Evolutionary conservation across 2,797 vertebrate species (phyloP).

Genomic region (Neoniphon sammara): DNA sequence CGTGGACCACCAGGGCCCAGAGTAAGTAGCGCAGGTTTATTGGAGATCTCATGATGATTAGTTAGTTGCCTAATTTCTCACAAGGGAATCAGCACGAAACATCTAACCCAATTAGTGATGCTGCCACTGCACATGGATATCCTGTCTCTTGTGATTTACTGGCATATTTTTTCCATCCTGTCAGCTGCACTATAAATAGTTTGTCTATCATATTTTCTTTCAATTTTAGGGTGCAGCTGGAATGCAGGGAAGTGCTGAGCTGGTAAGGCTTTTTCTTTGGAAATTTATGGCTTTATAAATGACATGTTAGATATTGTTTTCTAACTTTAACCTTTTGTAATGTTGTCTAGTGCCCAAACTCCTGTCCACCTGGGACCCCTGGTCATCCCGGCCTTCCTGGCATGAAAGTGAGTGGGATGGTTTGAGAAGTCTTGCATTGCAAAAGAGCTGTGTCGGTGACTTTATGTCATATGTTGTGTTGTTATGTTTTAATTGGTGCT

Average conservation of each 20-base stretch:
- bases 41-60: constrained; percentile 3
- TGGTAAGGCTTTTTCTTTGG: constrained; percentile 74
- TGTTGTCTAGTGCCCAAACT: constrained; percentile 89
- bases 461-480: not conserved
- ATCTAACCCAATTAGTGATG: constrained; percentile 17
- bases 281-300: not conserved
- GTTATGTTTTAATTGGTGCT: not conserved
- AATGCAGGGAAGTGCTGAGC: constrained; percentile 76
- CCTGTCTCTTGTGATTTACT: constrained; percentile 6
- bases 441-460: no score
- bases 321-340: constrained; percentile 39
- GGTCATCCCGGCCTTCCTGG: constrained; percentile 95
- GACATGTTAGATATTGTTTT: not conserved
- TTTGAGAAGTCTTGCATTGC: not conserved
- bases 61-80: constrained; percentile 17
- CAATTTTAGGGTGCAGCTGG: constrained; percentile 82
- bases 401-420: constrained; percentile 90
- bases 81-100: constrained; percentile 6
- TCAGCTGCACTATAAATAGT: not conserved
- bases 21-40: constrained; percentile 81
- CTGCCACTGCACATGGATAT: not conserved
- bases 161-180: constrained; percentile 8
- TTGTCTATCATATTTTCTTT: constrained; percentile 20
- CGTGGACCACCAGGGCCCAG: constrained; percentile 89
- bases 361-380: constrained; percentile 89